Evolutionary conservation across 2,113 vertebrate genomes (phyloP).

Genomic region (Acrocephalus kingi): DNA sequence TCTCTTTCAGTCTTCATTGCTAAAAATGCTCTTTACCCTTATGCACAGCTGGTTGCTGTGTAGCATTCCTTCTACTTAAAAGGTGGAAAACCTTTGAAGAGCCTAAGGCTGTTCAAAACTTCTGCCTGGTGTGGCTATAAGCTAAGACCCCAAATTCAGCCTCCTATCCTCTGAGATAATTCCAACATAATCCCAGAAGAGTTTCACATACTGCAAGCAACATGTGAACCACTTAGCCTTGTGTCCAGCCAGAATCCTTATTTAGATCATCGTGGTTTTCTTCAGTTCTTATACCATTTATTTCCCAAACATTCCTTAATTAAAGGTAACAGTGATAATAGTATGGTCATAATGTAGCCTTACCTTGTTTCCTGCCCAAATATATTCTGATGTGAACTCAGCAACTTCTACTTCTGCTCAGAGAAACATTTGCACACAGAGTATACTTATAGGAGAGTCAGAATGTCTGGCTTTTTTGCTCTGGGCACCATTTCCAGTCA

Average conservation of each 20-base stretch:
- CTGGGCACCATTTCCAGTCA: slow-evolving; percentile 65
- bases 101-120: neutral
- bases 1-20: neutral
- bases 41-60: neutral
- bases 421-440: neutral
- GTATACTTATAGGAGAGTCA: slow-evolving; percentile 7
- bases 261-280: neutral
- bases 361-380: slow-evolving; percentile 50
- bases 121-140: neutral
- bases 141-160: slow-evolving; percentile 3
- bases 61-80: neutral
- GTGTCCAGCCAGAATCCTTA: neutral
- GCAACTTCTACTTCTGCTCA: neutral
- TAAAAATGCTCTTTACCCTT: neutral
- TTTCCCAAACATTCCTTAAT: neutral
- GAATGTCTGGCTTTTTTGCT: slow-evolving; percentile 60
- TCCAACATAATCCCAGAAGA: neutral
- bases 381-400: neutral
- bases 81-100: neutral
- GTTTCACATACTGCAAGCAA: neutral
- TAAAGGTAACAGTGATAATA: neutral
- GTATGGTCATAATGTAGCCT: neutral
- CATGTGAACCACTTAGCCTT: neutral
- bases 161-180: slow-evolving; percentile 6
- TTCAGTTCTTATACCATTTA: neutral